These are phyloP conservation scores for Acipenser ruthenus DNA, from an alignment of 2,797 vertebrate species.

Conservation along the genomic window DNA sequence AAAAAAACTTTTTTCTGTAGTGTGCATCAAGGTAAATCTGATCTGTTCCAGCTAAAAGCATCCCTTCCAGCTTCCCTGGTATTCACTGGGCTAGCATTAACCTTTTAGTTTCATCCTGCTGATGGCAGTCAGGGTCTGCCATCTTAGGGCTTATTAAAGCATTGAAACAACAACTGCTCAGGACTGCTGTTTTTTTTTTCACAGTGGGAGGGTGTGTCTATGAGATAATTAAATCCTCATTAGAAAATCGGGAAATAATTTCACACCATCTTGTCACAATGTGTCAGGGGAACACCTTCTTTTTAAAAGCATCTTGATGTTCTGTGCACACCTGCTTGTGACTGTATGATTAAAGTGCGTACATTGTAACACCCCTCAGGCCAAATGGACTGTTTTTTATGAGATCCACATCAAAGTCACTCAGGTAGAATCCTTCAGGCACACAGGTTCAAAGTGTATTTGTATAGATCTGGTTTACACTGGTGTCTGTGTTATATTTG, in stretches of 20 bases:
- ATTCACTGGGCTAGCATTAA: constrained; percentile 45
- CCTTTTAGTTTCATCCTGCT: constrained; percentile 58
- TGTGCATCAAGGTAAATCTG: constrained; percentile 37
- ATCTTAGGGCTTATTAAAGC: constrained; percentile 57
- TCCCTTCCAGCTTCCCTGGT: constrained; percentile 37
- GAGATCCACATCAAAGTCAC: constrained; percentile 61
- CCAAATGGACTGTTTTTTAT: constrained; percentile 57
- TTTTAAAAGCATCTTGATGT: constrained; percentile 34
- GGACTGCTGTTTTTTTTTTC: constrained; percentile 18
- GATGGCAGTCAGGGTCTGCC: constrained; percentile 59
- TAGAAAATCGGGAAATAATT: constrained; percentile 49
- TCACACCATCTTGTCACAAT: constrained; percentile 40
- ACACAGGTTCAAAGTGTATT: constrained; percentile 53
- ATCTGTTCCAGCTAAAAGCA: constrained; percentile 38
- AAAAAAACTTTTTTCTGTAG: too few species aligned
- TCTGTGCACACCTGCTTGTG: constrained; percentile 48
- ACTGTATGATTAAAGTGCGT: constrained; percentile 50
- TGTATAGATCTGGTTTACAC: constrained; percentile 44
- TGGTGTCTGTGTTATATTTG: constrained; percentile 46
- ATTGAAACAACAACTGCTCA: constrained; percentile 60
- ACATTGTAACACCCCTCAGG: constrained; percentile 53
- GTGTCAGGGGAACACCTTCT: constrained; percentile 41
- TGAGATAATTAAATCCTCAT: constrained; percentile 47
- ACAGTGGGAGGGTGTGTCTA: constrained; percentile 26
- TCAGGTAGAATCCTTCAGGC: constrained; percentile 53